Base-by-base conservation (phyloP, 2,797 vertebrate species). In the Acipenser transmontanus region DNA sequence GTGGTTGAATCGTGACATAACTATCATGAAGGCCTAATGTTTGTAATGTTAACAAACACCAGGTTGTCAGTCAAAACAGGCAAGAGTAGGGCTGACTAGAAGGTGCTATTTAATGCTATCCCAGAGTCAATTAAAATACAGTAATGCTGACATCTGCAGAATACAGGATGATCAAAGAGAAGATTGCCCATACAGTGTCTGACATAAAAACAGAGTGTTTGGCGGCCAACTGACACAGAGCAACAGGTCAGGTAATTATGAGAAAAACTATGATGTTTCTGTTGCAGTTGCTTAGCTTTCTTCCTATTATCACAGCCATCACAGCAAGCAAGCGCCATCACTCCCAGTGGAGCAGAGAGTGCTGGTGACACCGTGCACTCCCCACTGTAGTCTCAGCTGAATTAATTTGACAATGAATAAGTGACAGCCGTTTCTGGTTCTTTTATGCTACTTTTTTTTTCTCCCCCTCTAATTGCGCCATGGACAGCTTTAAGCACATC, bases 321-420 rank as follows among this genome's bases (percentile, higher is more conserved):
- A 86, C 82, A 82, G 74, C 75, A 77, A 80, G 76, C 77, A 49
- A 73, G 78, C 64, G 59, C 68, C 76, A 76, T 86, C 76, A 74
- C 76, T 79, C 79, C 80, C 80, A 71, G 82, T 74, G 81, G 82
- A 72, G 78, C 78, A 75, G 84, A 73, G 69, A 77, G 72, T 78
- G 77, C 81, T 74, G 76, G 81, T 85, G 88, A 90, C 83, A 86
- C 70, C 47, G 49, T 62, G 66, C 73, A 77, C 61, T 7, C 70
- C 83, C 69, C 69, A 73, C 80, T 73, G 83, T 76, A 85, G 76
- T 84, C 83, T 87, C 83, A 57, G 57, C 80, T 78, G 90, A 93
- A 93, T 94, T 92, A 92, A 95, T 93, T 82, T 93, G 90, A 95
- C 89, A 91, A 85, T 88, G 88, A 93, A 86, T 91, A 92, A 91